These are phyloP conservation scores for Peromyscus nudipes DNA, from an alignment of 2,797 vertebrate species.

Conservation along the genomic window DNA sequence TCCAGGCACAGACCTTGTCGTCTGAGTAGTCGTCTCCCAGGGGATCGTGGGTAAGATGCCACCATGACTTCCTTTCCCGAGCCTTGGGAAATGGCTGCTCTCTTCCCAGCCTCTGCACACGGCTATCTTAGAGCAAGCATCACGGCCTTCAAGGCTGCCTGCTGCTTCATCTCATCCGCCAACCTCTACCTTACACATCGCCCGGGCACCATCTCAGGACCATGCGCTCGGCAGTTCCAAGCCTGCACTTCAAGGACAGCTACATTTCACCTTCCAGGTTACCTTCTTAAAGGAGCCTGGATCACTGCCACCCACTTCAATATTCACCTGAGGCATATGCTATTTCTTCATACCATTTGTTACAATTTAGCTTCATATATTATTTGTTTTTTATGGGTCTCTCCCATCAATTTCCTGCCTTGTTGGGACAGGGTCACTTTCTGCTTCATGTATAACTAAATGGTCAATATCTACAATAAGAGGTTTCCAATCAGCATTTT, in stretches of 20 bases:
- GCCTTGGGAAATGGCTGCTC: not conserved
- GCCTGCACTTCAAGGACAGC: not conserved
- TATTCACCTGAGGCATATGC: not conserved
- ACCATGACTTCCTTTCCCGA: not conserved
- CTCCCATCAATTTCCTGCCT: not conserved
- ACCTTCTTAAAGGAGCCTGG: not conserved
- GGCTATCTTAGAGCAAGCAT: not conserved
- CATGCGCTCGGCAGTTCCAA: too few relatives aligned
- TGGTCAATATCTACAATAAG: not conserved
- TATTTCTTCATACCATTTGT: not conserved
- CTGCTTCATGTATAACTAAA: not conserved
- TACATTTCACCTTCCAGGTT: not conserved
- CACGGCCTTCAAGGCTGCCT: not conserved
- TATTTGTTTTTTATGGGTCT: constrained; percentile 41
- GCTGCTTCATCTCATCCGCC: not conserved
- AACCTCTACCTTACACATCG: not conserved
- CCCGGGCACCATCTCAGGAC: not conserved
- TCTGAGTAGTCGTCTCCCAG: not conserved
- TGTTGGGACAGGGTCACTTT: not conserved
- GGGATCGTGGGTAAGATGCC: not conserved
- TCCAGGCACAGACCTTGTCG: not conserved
- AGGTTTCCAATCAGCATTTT: constrained; percentile 7
- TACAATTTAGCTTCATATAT: constrained; percentile 17
- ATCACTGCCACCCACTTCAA: not conserved
- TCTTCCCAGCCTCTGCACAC: not conserved